These are phyloP conservation scores for Leptinotarsa lineolata DNA, from an alignment of 1,140 invertebrate species.

Conservation along the genomic window DNA sequence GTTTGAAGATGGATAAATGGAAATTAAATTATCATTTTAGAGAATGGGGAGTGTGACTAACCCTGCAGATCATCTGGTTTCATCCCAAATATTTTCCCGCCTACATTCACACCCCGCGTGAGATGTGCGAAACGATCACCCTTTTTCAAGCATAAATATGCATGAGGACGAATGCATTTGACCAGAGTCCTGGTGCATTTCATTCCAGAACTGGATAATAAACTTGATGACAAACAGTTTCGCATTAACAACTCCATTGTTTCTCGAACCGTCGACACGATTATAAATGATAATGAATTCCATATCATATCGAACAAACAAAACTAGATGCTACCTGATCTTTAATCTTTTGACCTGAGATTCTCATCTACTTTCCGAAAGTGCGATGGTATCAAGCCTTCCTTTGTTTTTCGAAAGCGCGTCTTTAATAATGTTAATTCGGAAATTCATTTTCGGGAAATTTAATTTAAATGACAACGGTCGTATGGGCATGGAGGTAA, in stretches of 20 bases:
- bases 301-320: conserved; percentile 36
- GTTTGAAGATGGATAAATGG: no score
- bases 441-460: background rate
- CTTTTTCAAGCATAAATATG: conserved; percentile 21
- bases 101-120: background rate
- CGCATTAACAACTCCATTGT: conserved; percentile 30
- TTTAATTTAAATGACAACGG: conserved; percentile 3
- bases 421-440: conserved; percentile 12
- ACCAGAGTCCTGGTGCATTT: conserved; percentile 17
- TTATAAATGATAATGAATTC: conserved; percentile 41
- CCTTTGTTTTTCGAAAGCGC: conserved; percentile 13
- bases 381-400: background rate
- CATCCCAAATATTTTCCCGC: no score
- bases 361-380: conserved; percentile 22
- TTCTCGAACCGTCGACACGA: conserved; percentile 32
- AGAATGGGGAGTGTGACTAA: no score
- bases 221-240: conserved; percentile 24
- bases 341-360: conserved; percentile 46
- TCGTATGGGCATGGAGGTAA: background rate
- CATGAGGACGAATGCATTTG: conserved; percentile 4
- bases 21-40: no score
- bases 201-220: conserved; percentile 25
- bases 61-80: no score
- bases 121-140: conserved; percentile 2
- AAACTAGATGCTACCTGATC: conserved; percentile 35